These are phyloP conservation scores for Montipora capitata DNA, from an alignment of 92 coral and sea anemone genomes.

Conservation along the genomic window DNA sequence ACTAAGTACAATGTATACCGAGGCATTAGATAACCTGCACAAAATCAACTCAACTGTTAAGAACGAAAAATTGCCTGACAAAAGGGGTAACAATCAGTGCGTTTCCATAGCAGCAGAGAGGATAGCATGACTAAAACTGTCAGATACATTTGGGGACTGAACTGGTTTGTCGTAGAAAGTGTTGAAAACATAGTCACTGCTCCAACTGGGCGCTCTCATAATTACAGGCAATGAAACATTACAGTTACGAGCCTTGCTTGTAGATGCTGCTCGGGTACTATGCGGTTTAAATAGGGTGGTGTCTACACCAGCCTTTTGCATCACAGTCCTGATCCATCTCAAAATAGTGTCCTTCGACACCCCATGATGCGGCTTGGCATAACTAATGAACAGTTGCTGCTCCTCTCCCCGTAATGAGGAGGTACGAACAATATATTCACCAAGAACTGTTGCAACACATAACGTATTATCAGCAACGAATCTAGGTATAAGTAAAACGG, in stretches of 20 bases:
- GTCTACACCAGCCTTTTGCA: conserved; percentile 53
- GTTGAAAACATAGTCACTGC: conserved; percentile 1
- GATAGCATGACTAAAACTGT: conserved; percentile 28
- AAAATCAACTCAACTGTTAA: neutral
- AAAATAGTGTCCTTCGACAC: conserved; percentile 36
- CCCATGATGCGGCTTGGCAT: conserved; percentile 36
- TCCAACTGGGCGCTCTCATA: conserved; percentile 27
- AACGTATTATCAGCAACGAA: conserved; percentile 21
- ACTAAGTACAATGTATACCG: neutral
- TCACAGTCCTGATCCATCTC: conserved; percentile 66
- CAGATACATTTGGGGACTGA: neutral
- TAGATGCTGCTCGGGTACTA: conserved; percentile 76
- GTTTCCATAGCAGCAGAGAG: conserved; percentile 22
- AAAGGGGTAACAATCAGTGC: neutral
- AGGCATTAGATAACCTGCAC: neutral
- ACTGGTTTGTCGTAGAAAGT: conserved; percentile 16
- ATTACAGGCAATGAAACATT: conserved; percentile 43
- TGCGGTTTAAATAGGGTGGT: conserved; percentile 55
- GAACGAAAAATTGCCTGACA: conserved; percentile 9
- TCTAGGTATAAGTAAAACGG: conserved; percentile 27
- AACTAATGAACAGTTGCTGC: conserved; percentile 39
- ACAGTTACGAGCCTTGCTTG: conserved; percentile 55
- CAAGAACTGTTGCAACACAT: conserved; percentile 52
- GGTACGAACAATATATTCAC: conserved; percentile 51
- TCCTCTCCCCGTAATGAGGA: conserved; percentile 34